These are phyloP conservation scores for Promerops cafer DNA, from an alignment of 2,113 vertebrate species.

Conservation along the genomic window DNA sequence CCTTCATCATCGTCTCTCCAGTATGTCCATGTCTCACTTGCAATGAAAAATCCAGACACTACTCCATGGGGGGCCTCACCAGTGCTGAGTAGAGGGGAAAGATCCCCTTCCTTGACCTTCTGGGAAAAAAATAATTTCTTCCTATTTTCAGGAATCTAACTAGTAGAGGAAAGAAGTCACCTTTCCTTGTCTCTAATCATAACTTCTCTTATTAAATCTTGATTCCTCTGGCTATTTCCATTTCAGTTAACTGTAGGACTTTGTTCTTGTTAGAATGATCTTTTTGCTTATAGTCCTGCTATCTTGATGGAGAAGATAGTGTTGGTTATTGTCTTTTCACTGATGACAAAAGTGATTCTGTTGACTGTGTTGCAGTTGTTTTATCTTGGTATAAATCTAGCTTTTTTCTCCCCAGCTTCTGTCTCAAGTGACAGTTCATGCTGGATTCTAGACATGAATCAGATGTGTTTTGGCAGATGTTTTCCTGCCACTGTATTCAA, in stretches of 20 bases:
- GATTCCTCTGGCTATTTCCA: background rate
- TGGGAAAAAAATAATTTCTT: background rate
- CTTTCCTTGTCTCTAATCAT: background rate
- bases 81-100: background rate
- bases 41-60: background rate
- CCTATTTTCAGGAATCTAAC: background rate
- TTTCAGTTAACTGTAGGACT: background rate
- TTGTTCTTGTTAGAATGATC: background rate
- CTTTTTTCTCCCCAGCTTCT: background rate
- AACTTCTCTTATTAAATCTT: background rate
- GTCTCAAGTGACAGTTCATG: background rate
- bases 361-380: background rate
- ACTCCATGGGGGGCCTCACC: background rate
- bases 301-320: background rate
- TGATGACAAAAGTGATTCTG: background rate
- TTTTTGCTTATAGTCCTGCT: background rate
- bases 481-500: background rate
- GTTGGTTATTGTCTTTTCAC: background rate
- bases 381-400: background rate
- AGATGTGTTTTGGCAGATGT: background rate
- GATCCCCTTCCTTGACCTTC: background rate
- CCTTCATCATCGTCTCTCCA: background rate
- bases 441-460: background rate
- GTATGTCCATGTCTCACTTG: background rate
- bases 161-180: background rate